Conservation (phyloP, 2,113 vertebrate genomes). For the Dendrocopos noguchii region DNA sequence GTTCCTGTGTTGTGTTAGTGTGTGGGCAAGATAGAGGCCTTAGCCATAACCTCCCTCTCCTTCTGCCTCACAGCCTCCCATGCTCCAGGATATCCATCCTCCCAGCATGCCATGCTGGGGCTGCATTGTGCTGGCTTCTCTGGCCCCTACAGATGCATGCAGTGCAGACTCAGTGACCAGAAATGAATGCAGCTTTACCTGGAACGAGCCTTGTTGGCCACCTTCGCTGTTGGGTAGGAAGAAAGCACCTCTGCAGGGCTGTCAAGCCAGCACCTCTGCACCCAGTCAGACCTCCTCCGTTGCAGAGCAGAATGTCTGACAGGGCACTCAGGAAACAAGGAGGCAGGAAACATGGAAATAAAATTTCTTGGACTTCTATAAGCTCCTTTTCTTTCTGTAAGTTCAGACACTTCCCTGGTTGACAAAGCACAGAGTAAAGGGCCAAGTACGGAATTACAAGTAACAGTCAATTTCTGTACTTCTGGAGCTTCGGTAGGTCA, state of each 20-base stretch:
- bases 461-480: background rate
- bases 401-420: background rate
- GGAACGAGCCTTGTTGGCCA: background rate
- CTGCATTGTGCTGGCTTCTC: background rate
- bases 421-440: background rate
- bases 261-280: background rate
- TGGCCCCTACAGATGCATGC: fast-evolving
- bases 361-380: background rate
- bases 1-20: fast-evolving
- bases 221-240: background rate
- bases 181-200: background rate
- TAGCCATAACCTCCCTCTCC: background rate
- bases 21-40: background rate
- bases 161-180: background rate
- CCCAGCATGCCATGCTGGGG: fast-evolving
- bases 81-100: background rate
- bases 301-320: background rate
- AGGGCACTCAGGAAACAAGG: background rate
- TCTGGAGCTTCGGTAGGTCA: background rate
- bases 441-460: background rate
- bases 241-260: background rate
- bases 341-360: background rate
- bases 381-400: background rate
- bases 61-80: background rate
- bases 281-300: background rate